Conservation (phyloP, 2,113 vertebrate species). For the Grallaria varia region DNA sequence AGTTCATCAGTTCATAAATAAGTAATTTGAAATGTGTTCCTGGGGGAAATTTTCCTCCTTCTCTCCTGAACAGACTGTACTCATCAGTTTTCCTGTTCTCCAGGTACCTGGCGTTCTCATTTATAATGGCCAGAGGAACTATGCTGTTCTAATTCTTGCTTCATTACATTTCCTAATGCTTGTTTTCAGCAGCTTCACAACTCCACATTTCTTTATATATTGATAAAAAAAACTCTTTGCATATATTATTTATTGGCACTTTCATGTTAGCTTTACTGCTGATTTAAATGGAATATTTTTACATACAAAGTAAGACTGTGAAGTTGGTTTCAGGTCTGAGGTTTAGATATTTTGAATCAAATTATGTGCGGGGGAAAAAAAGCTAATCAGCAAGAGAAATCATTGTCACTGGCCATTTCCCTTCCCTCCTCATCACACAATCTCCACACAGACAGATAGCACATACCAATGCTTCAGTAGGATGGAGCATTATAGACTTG, state of each 20-base stretch:
- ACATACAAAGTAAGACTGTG: slow-evolving; percentile 73
- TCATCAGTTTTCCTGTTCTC: slow-evolving; percentile 83
- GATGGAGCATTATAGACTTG: slow-evolving; percentile 37
- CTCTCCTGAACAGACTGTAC: slow-evolving; percentile 84
- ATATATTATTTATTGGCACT: slow-evolving; percentile 83
- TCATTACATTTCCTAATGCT: slow-evolving; percentile 82
- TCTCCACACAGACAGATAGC: not conserved
- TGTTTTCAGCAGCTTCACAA: slow-evolving; percentile 78
- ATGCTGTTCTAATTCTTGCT: slow-evolving; percentile 82
- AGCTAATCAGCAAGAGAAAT: not conserved
- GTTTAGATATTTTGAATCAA: slow-evolving; percentile 62
- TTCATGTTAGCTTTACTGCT: slow-evolving; percentile 76
- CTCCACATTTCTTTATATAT: slow-evolving; percentile 77
- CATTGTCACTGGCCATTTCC: not conserved
- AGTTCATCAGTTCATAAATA: slow-evolving; percentile 92
- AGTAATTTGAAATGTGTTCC: slow-evolving; percentile 89
- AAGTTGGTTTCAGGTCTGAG: slow-evolving; percentile 66
- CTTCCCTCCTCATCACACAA: not conserved
- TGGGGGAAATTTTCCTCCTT: slow-evolving; percentile 83
- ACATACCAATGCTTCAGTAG: not conserved
- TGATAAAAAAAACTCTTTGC: slow-evolving; percentile 76
- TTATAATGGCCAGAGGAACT: slow-evolving; percentile 87
- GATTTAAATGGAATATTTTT: slow-evolving; percentile 79
- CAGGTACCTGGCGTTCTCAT: slow-evolving; percentile 85
- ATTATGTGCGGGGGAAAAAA: not conserved